Base-by-base conservation (phyloP, 2,797 vertebrate species). In the Schizopygopsis malacanthus region DNA sequence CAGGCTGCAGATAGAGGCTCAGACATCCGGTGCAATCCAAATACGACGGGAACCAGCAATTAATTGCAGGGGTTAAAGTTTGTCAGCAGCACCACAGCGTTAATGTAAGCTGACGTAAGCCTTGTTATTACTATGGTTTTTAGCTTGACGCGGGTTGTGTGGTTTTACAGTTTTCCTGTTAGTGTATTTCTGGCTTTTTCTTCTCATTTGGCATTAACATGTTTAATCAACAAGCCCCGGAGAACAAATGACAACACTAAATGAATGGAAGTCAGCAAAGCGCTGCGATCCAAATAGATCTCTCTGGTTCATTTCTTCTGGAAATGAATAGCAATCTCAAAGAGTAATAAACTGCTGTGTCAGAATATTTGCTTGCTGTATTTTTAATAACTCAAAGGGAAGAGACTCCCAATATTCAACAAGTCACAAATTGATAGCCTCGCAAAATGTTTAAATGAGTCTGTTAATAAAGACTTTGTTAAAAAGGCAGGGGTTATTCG, bases 241-340 rank as follows among this genome's bases (percentile, higher is more conserved):
- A 65, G 71, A 76, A 80, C 59, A 69, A 47, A 70, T 71, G 72
- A 82, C 33, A 61, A 56, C 41, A 33, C 28, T 50, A 61, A 70
- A 82, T 54, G 63, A 82, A 82, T 71, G 52, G 33, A 69, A 59
- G 67, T 67, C 47, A 61, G 69, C 65, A 59, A 76, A 79, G 77
- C 69, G 50, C 18, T 15, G 12, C 67, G 22, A 56, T 28, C 11
- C 50, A 50, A 70, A 81, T 47, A 77, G 52, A 83, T 85, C 61
- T 82, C 45, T 73, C 18, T 59, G 77, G 69, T 69, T 59, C 67
- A 75, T 75, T 78, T 85, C 65, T 41, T 88, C 70, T 82, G 37
- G 47, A 85, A 77, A 88, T 82, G 79, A 88, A 80, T 37, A 81
- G 86, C 47, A 65, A 41, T 65, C 56, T 84, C 82, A 72, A 54